A percentile compares a stretch with the other conserved stretches of the same genome.
Conservation (phyloP, 2,113 vertebrate genomes). For the Trematomus loennbergii region DNA sequence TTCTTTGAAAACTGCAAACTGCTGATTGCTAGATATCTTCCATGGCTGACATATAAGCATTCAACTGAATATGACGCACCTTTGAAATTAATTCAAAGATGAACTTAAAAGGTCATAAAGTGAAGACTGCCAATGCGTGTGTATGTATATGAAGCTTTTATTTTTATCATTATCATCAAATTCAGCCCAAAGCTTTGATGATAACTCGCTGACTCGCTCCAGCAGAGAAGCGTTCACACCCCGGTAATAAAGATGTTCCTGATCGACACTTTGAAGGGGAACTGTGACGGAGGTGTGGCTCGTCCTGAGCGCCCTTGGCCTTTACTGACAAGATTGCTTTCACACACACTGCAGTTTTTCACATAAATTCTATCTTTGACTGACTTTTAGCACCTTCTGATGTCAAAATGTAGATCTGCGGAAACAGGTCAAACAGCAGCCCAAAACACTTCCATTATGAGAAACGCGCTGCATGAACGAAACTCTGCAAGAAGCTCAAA, state of each 20-base stretch:
- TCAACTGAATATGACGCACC: slow-evolving; percentile 1
- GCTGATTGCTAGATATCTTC: slow-evolving; percentile 23
- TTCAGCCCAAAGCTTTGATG: slow-evolving; percentile 20
- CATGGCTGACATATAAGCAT: slow-evolving; percentile 20
- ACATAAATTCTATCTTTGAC: not conserved
- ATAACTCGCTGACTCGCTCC: slow-evolving; percentile 6
- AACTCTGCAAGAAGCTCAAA: too few relatives aligned
- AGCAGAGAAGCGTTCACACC: not conserved
- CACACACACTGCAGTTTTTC: slow-evolving; percentile 21
- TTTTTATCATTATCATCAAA: not conserved
- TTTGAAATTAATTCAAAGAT: slow-evolving; percentile 22
- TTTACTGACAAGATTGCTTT: slow-evolving; percentile 20
- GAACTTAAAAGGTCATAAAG: slow-evolving; percentile 6
- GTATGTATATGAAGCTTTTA: not conserved
- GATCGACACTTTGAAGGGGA: slow-evolving; percentile 27
- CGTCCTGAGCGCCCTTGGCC: slow-evolving; percentile 33
- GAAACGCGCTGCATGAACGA: too few relatives aligned
- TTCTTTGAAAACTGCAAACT: slow-evolving; percentile 4
- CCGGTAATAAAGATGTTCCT: slow-evolving; percentile 1
- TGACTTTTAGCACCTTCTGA: not conserved
- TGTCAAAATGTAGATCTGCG: not conserved
- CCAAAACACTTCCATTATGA: too few relatives aligned
- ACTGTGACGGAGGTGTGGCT: slow-evolving; percentile 2
- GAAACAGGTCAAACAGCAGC: too few relatives aligned
- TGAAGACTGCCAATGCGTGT: not conserved